These are phyloP conservation scores for Notocelia uddmanniana DNA, from an alignment of 2,888 invertebrate genomes.

Conservation along the genomic window DNA sequence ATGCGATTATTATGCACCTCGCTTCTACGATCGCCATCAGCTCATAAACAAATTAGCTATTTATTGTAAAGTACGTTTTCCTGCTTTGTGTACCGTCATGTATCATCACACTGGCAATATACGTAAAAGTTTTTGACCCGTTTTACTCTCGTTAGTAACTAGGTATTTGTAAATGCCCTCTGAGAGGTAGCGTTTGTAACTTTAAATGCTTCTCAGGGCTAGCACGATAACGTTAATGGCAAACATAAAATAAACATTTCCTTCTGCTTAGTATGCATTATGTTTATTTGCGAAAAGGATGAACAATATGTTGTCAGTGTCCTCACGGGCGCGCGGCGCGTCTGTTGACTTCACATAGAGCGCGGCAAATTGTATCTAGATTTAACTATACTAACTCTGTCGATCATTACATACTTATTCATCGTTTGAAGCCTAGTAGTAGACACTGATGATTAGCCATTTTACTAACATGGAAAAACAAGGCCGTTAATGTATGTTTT, in stretches of 20 bases:
- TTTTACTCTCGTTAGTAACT: conserved; percentile 11
- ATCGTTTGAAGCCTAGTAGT: neutral
- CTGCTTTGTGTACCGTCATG: conserved; percentile 19
- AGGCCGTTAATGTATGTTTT: neutral
- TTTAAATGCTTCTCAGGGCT: neutral
- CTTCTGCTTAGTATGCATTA: too few species aligned
- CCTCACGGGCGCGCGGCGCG: too few species aligned
- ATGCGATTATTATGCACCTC: conserved; percentile 25
- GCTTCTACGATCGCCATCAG: conserved; percentile 33
- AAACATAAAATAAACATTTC: too few species aligned
- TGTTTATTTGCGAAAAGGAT: too few species aligned
- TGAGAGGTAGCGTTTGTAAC: neutral
- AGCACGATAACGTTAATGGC: too few species aligned
- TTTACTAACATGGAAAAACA: neutral
- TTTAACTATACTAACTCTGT: neutral
- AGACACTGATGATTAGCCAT: neutral
- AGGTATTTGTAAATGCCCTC: conserved; percentile 10
- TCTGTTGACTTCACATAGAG: too few species aligned
- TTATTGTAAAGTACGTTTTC: conserved; percentile 40
- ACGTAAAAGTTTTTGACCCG: conserved; percentile 22
- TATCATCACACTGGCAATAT: conserved; percentile 16
- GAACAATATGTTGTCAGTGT: too few species aligned
- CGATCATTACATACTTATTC: neutral
- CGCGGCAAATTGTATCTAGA: too few species aligned
- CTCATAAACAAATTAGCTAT: conserved; percentile 24